A percentile compares a stretch with the other conserved stretches of the same genome.
These are phyloP conservation scores for Phenganax subtilis DNA, from an alignment of 92 coral and sea anemone genomes.

Conservation along the genomic window DNA sequence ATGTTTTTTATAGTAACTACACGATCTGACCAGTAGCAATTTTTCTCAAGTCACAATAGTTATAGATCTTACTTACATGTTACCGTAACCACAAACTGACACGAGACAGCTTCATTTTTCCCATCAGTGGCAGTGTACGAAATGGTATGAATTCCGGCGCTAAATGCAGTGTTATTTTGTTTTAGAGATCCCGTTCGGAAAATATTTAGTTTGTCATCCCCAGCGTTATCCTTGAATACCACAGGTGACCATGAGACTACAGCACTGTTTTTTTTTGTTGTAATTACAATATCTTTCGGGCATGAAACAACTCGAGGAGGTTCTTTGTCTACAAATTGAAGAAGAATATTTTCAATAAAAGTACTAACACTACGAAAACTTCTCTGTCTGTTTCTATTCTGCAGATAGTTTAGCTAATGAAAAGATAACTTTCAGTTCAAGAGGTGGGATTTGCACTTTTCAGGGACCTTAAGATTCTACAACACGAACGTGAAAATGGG, in stretches of 20 bases:
- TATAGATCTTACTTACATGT: slow-evolving; percentile 49
- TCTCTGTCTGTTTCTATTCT: too few species aligned
- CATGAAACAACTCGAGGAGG: slow-evolving; percentile 71
- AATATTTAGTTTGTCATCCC: slow-evolving; percentile 48
- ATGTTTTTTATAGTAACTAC: neutral
- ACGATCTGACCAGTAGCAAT: too few species aligned
- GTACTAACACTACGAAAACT: neutral
- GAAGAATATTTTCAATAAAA: neutral
- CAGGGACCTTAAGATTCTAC: too few species aligned
- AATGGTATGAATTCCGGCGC: slow-evolving; percentile 56
- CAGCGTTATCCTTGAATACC: slow-evolving; percentile 71
- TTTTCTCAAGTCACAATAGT: too few species aligned
- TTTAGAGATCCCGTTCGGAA: slow-evolving; percentile 45
- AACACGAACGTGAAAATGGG: too few species aligned
- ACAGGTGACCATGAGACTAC: slow-evolving; percentile 71
- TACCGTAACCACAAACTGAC: slow-evolving; percentile 63
- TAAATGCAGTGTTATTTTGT: slow-evolving; percentile 62
- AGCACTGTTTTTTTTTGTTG: slow-evolving; percentile 21
- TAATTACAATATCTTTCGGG: slow-evolving; percentile 57
- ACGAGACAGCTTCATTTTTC: slow-evolving; percentile 51
- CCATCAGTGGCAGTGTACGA: slow-evolving; percentile 69
- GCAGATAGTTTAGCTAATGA: too few species aligned
- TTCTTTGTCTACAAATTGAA: slow-evolving; percentile 58
- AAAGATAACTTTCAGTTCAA: too few species aligned
- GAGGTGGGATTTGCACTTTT: too few species aligned